phyloP scores from a whole-genome alignment of 1,140 invertebrate species.

The Polyergus mexicanus region DNA sequence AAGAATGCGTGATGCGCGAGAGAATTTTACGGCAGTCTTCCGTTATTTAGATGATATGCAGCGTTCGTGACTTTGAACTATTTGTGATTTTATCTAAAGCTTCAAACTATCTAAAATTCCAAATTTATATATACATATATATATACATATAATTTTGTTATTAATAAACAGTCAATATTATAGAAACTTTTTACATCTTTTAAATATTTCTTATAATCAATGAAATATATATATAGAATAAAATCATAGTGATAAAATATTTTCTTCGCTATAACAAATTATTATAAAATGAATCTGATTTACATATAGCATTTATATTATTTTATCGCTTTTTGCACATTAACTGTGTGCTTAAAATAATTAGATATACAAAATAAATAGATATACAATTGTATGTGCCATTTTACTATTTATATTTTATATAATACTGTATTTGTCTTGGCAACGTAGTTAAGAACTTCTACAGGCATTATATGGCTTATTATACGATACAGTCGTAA shows the following conservation, averaged over 20 bases:
- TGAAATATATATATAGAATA: no score
- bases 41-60: background rate
- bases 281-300: constrained; percentile 5
- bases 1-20: background rate
- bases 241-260: no score
- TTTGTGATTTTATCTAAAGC: background rate
- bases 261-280: background rate
- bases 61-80: background rate
- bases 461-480: background rate
- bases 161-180: background rate
- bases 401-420: background rate
- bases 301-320: background rate
- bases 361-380: background rate
- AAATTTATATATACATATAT: no score
- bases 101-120: background rate
- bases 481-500: background rate
- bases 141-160: background rate
- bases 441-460: background rate
- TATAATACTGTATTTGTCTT: background rate
- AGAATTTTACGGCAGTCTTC: background rate
- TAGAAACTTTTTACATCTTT: background rate
- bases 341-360: background rate
- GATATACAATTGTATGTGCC: background rate
- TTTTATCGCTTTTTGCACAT: background rate
- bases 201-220: no score